Evolutionary conservation across 2,797 vertebrate genomes (phyloP), one percentile per base, ranked within the genome.

Genomic region (Aphelocoma californica): DNA sequence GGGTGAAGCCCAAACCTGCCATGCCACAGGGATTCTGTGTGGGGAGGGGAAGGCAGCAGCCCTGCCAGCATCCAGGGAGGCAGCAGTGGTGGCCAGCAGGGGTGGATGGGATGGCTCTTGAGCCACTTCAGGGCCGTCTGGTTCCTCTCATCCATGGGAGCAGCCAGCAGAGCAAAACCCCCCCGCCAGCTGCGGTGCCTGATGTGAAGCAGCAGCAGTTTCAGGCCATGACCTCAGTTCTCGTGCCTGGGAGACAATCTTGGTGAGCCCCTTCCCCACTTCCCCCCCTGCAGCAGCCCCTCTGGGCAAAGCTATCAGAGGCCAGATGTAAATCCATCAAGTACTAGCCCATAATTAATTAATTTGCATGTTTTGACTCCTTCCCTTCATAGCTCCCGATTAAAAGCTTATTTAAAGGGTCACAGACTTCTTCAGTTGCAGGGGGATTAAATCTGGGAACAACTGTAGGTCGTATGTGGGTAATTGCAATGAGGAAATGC

Each of bases 401-500:
- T 42, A 70, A 71, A 91, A 86, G 75, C 56, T 83, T 77, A 45
- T 82, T 92, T 86, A 53, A 61, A 16, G 79, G 75, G 42, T 40
- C 14, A 13, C 29, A 60, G 82, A 26, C 40, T 86, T 78, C 82
- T 51, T 50, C 72, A 66, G 56, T 20, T 45, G 81, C 24, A 5
- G 2, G 1, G 85, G 61, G 75, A 91, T 78, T 93, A 53, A 70
- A 77, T 42, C 86, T 82, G 83, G 81, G 81, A 73, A 83, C 73
- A 72, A 56, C 69, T 51, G 42, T 42, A 61, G 45, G 31, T 51
- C 5, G 13, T 42, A 38, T 61, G 57, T 58, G 36, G 26, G 40
- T 78, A 56, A 87, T 24, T 73, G 75, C 89, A 61, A 18, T 9
- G 67, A 81, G 92, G 92, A 96, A 95, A 85, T 47, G 62, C 83